A percentile compares a stretch with the other conserved stretches of the same genome.
Evolutionary conservation across 2,888 invertebrate species (phyloP).

Genomic region (Apamea epomidion): DNA sequence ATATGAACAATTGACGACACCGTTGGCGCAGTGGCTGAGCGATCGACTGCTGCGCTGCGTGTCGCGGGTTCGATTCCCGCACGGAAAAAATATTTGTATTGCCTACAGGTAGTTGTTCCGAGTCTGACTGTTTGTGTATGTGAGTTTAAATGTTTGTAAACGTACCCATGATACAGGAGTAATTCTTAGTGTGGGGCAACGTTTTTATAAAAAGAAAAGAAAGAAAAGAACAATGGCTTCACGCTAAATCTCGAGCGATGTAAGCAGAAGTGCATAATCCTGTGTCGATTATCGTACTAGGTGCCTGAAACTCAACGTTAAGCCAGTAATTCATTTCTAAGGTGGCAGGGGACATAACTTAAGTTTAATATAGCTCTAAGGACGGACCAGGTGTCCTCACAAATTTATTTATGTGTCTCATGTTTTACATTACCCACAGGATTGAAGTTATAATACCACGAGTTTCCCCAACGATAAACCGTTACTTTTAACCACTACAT

Average conservation of each 20-base stretch:
- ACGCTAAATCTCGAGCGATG: conserved; percentile 5
- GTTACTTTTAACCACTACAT: not conserved
- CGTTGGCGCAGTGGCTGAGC: too few species aligned
- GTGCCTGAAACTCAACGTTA: conserved; percentile 31
- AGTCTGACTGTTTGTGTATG: too few species aligned
- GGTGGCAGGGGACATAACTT: conserved; percentile 20
- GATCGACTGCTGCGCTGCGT: too few species aligned
- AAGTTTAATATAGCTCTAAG: conserved; percentile 20
- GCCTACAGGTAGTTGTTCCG: too few species aligned
- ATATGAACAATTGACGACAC: conserved; percentile 15
- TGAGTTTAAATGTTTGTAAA: too few species aligned
- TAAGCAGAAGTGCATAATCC: conserved; percentile 34
- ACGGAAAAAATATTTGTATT: too few species aligned
- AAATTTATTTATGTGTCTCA: conserved; percentile 22
- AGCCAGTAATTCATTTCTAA: conserved; percentile 37
- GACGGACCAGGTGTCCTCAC: conserved; percentile 7
- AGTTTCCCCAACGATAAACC: not conserved
- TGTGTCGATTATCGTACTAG: conserved; percentile 32
- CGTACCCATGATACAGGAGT: too few species aligned
- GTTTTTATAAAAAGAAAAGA: too few species aligned
- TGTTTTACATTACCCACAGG: conserved; percentile 1
- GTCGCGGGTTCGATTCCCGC: too few species aligned
- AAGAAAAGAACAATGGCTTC: conserved; percentile 14
- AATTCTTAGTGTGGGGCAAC: too few species aligned
- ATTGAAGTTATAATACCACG: not conserved